A percentile compares a stretch with the other conserved stretches of the same genome.
Conservation (phyloP, 2,888 invertebrate genomes). For the Parnassius orleans region DNA sequence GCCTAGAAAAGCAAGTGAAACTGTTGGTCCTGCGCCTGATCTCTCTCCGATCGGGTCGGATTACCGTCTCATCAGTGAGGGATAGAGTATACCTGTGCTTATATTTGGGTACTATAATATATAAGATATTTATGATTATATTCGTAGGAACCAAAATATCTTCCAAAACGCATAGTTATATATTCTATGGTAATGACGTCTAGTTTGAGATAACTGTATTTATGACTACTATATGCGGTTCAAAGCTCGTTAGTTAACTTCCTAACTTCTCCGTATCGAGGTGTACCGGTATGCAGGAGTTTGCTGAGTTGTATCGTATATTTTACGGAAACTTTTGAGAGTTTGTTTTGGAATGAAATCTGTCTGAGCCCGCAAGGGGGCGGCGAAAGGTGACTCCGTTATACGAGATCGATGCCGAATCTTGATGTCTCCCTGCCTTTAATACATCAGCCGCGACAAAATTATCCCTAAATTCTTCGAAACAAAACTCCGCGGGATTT, state of each 20-base stretch:
- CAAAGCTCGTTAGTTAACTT: conserved; percentile 19
- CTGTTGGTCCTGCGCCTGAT: too few species aligned
- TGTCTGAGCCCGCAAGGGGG: conserved; percentile 36
- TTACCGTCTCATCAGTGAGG: too few species aligned
- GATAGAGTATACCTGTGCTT: too few species aligned
- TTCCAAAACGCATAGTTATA: too few species aligned
- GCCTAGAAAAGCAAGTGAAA: too few species aligned
- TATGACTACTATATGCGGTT: not conserved
- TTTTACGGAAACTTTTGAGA: conserved; percentile 28
- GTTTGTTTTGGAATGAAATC: conserved; percentile 28
- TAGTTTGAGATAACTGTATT: too few species aligned
- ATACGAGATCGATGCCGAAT: conserved; percentile 45
- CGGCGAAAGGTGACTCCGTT: conserved; percentile 36
- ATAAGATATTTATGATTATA: too few species aligned
- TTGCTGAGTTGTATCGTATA: conserved; percentile 22
- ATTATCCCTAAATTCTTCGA: conserved; percentile 20
- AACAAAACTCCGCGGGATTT: not conserved
- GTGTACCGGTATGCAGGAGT: conserved; percentile 20
- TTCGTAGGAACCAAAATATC: too few species aligned
- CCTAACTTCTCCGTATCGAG: conserved; percentile 12
- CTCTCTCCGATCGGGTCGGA: too few species aligned
- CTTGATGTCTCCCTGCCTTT: conserved; percentile 36
- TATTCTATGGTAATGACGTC: too few species aligned
- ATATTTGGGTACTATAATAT: too few species aligned
- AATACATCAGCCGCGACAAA: conserved; percentile 22